Evolutionary conservation across 2,888 invertebrate species (phyloP).

Genomic region (Patella ulyssiponensis): DNA sequence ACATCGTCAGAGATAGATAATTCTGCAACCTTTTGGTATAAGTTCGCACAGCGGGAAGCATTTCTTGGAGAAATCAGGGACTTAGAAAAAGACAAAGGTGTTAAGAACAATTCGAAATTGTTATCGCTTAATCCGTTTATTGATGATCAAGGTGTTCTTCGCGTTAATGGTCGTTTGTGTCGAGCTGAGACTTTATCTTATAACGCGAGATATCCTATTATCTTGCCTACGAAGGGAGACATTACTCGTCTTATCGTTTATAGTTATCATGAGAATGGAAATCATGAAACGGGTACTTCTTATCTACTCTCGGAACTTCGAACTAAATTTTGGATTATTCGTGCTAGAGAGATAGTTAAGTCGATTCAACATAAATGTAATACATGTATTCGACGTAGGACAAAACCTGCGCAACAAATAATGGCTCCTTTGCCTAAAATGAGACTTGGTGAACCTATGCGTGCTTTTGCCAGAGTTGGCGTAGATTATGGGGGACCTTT

Average conservation of each 20-base stretch:
- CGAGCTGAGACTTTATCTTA: slow-evolving; percentile 13
- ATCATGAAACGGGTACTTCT: slow-evolving; percentile 27
- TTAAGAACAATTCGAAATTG: too few species aligned
- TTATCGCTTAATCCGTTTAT: too few species aligned
- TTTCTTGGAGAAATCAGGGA: too few species aligned
- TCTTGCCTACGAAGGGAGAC: slow-evolving; percentile 29
- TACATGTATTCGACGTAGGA: slow-evolving; percentile 23
- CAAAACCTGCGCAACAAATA: slow-evolving; percentile 21
- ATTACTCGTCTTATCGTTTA: slow-evolving; percentile 30
- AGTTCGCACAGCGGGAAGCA: too few species aligned
- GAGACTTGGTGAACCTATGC: slow-evolving; percentile 15
- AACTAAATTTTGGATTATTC: slow-evolving; percentile 32
- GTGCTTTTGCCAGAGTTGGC: too few species aligned
- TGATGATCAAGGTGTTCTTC: background rate
- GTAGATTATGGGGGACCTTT: too few species aligned
- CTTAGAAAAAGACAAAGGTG: too few species aligned
- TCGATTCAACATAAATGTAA: slow-evolving; percentile 24
- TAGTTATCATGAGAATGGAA: slow-evolving; percentile 23
- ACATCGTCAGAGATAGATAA: background rate
- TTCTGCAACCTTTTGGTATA: too few species aligned
- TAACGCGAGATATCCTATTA: slow-evolving; percentile 29
- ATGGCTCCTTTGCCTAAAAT: slow-evolving; percentile 31
- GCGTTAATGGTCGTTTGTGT: background rate
- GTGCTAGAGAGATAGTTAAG: slow-evolving; percentile 29
- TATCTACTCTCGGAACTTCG: slow-evolving; percentile 23